These are phyloP conservation scores for Tragelaphus buxtoni DNA, from an alignment of 2,113 vertebrate species.

Conservation along the genomic window DNA sequence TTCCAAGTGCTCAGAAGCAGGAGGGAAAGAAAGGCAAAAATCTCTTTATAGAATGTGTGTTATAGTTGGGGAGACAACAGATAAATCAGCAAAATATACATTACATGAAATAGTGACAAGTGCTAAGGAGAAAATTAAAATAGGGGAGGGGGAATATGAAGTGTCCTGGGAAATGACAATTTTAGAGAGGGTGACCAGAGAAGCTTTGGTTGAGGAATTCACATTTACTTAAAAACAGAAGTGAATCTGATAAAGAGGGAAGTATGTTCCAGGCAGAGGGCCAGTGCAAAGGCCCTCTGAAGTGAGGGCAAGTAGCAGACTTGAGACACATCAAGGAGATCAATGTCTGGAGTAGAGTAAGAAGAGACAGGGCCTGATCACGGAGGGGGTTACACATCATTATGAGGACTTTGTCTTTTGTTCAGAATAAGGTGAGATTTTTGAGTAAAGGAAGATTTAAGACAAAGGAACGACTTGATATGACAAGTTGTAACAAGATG, in stretches of 20 bases:
- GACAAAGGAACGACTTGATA: neutral
- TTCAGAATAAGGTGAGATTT: neutral
- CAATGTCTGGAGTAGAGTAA: neutral
- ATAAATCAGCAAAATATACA: neutral
- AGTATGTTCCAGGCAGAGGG: neutral
- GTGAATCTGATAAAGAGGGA: neutral
- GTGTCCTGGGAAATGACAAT: neutral
- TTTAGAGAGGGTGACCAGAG: neutral
- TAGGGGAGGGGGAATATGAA: neutral
- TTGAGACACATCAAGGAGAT: neutral
- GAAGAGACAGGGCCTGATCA: neutral
- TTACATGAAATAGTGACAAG: neutral
- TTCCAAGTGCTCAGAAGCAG: neutral
- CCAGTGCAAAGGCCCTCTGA: neutral
- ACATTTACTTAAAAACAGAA: neutral
- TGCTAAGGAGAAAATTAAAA: constrained; percentile 20
- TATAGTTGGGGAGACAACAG: neutral
- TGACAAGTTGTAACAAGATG: neutral
- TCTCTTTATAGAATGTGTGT: neutral
- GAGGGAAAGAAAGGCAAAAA: constrained; percentile 2
- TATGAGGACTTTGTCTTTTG: neutral
- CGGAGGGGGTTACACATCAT: neutral
- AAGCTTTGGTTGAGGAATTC: neutral
- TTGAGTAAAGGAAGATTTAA: neutral
- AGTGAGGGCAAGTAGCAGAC: neutral